phyloP scores from a whole-genome alignment of 2,797 vertebrate species.

The Helarctos malayanus region DNA sequence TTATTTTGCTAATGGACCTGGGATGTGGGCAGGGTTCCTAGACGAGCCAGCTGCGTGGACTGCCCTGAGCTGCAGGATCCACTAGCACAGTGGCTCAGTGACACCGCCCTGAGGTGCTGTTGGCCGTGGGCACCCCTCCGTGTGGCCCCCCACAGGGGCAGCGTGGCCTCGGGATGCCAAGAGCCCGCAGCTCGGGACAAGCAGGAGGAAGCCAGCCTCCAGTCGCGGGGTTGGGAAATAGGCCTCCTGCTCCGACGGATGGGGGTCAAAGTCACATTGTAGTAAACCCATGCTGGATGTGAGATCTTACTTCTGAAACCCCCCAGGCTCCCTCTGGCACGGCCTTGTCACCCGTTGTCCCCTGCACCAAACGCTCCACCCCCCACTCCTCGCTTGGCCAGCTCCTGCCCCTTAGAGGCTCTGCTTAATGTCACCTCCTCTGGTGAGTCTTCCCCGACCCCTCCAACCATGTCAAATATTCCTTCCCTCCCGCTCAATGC shows the following conservation, averaged over 20 bases:
- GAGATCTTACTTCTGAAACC: slow-evolving; percentile 3
- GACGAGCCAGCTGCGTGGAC: not conserved
- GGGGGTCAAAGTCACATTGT: not conserved
- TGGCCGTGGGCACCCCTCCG: not conserved
- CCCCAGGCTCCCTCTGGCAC: not conserved
- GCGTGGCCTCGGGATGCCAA: not conserved
- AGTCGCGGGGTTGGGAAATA: not conserved
- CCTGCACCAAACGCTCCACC: not conserved
- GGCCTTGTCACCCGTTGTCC: not conserved
- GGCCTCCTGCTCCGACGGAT: not conserved
- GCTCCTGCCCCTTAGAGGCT: not conserved
- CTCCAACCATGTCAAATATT: not conserved
- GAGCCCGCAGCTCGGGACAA: not conserved
- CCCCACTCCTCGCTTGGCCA: not conserved
- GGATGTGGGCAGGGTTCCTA: not conserved
- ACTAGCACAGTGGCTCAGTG: not conserved
- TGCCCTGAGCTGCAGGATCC: not conserved
- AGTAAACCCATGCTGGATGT: not conserved
- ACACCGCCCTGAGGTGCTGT: not conserved
- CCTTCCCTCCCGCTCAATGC: not conserved
- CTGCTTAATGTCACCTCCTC: slow-evolving; percentile 38
- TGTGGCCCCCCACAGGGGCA: not conserved
- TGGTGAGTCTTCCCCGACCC: not conserved
- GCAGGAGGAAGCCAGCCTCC: slow-evolving; percentile 27
- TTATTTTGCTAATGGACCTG: slow-evolving; percentile 32